Conservation (phyloP, 2,797 vertebrate genomes). For the Aulostomus chinensis region DNA sequence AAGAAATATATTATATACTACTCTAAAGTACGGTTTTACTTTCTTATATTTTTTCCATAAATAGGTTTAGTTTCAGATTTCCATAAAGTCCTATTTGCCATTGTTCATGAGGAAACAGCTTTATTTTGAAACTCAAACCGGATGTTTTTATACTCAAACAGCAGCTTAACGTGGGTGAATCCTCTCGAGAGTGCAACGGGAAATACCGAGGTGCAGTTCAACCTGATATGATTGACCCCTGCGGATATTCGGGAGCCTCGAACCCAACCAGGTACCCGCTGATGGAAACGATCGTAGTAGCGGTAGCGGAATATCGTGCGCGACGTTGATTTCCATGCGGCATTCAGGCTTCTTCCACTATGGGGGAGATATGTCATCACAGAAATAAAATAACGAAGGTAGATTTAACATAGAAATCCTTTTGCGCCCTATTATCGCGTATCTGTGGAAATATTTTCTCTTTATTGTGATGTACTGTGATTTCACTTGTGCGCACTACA, state of each 20-base stretch:
- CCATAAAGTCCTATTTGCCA: no score
- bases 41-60: no score
- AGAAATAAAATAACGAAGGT: no score
- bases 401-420: conserved; percentile 18
- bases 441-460: not conserved
- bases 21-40: no score
- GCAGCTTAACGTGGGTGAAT: conserved; percentile 10
- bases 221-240: conserved; percentile 38
- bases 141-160: conserved; percentile 7
- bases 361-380: conserved; percentile 34
- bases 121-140: conserved; percentile 61
- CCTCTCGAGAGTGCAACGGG: conserved; percentile 25
- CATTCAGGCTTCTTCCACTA: conserved; percentile 15
- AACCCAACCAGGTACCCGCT: conserved; percentile 56
- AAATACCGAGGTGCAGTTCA: conserved; percentile 17
- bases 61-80: no score
- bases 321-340: conserved; percentile 7
- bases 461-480: conserved; percentile 3
- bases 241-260: conserved; percentile 19
- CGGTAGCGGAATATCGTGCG: no score
- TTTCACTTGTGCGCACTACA: not conserved
- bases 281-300: not conserved
- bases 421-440: not conserved
- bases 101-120: no score
- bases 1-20: no score